A percentile compares a stretch with the other conserved stretches of the same genome.
Conservation (phyloP, 2,113 vertebrate species). For the human region GRCh38 chr14:45014001-45014500, state of each 20-base stretch:
- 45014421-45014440: constrained; percentile 23
- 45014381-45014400: constrained; percentile 18
- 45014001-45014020: background rate
- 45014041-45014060: background rate
- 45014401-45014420: background rate
- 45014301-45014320: background rate
- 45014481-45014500: constrained; percentile 1
- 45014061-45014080: no score
- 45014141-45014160: no score
- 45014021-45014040: background rate
- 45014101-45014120: no score
- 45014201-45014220: no score
- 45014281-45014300: background rate
- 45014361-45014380: background rate
- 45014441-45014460: background rate
- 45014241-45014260: no score
- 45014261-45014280: no score
- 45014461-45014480: background rate
- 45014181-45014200: no score
- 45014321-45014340: background rate
- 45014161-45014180: no score
- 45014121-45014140: no score
- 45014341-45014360: background rate
- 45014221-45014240: no score
- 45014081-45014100: no score